Base-by-base conservation (phyloP, 1,140 invertebrate genomes). In the Eurosta solidaginis region DNA sequence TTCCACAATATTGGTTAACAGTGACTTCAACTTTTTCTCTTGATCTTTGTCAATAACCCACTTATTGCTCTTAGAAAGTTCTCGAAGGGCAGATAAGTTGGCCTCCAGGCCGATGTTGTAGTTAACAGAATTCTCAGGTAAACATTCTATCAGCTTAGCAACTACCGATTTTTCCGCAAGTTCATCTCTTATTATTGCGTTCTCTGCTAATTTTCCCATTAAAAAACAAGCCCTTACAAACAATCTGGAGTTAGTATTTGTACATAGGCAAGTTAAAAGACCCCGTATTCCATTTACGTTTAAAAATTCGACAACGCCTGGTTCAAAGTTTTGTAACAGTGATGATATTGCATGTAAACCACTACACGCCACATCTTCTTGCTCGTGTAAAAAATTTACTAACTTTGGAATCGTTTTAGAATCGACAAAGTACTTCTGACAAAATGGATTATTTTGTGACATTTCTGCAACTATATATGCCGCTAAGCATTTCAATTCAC, bases 401-500 rank as follows among this genome's bases (percentile, higher is more conserved):
- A 93, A 82, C 47, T 88, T 83, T 9, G 90, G 89, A 49, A 93
- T 81, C 33, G 91, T 82, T 33, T 89, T 88, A 29, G 86, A 83
- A 79, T 91, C 86, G 1, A 92, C 54, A 52, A 91, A 85, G 75
- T 87, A 89, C 33, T 90, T 83, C 83, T 93, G 92, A 82, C 91
- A 93, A 78, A 89, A 91, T 6, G 90, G 89, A 88, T 93, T 92
- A 84, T 93, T 93, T 85, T 93, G 92, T 20, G 90, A 89, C 40
- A 93, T 82, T 80, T 90, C 89, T 0, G 90, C 92, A 42, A 93
- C 88, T n/a, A 93, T 81, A 78, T 92, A 89, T 0, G 91, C 89
- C 33, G 90, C 86, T 78, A 85, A 87, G 87, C 88, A 89, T 75
- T 91, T 87, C 1, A 93, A 86, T 22, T 88, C 88, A 14, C 84